These are phyloP conservation scores for Enteromius thamalakanensis DNA, from an alignment of 2,797 vertebrate genomes.

Conservation along the genomic window DNA sequence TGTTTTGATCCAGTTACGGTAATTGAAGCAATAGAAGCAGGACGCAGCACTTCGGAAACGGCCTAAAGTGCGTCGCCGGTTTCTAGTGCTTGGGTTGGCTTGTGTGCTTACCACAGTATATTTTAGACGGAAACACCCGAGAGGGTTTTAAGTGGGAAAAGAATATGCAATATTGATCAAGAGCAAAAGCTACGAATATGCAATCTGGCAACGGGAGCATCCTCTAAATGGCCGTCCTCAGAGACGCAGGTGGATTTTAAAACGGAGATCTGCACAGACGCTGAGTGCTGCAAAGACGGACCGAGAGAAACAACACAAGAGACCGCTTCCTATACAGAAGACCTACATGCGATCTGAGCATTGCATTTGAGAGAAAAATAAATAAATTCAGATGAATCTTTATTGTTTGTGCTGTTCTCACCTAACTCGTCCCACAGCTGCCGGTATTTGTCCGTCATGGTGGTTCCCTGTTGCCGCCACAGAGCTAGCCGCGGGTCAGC, in stretches of 20 bases:
- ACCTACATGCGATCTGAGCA: not conserved
- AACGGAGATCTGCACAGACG: conserved; percentile 10
- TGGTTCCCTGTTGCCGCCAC: conserved; percentile 97
- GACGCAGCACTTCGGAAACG: conserved; percentile 34
- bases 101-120: conserved; percentile 44
- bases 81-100: conserved; percentile 3
- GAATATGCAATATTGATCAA: conserved; percentile 60
- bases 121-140: conserved; percentile 39
- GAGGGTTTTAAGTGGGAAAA: conserved; percentile 54
- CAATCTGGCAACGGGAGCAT: conserved; percentile 51
- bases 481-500: conserved; percentile 92
- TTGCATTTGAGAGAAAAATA: not conserved
- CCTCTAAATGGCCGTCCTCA: conserved; percentile 53
- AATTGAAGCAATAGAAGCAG: conserved; percentile 34
- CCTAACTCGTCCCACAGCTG: conserved; percentile 98
- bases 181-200: conserved; percentile 54
- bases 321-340: too few relatives aligned
- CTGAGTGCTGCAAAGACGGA: conserved; percentile 18
- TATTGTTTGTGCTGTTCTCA: conserved; percentile 69
- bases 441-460: conserved; percentile 97
- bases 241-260: conserved; percentile 45
- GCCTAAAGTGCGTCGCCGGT: conserved; percentile 24
- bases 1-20: conserved; percentile 42
- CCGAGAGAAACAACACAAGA: not conserved
- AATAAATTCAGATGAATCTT: not conserved